A percentile compares a stretch with the other conserved stretches of the same genome.
Evolutionary conservation across 2,113 vertebrate species (phyloP).

Genomic region (Agapornis roseicollis): DNA sequence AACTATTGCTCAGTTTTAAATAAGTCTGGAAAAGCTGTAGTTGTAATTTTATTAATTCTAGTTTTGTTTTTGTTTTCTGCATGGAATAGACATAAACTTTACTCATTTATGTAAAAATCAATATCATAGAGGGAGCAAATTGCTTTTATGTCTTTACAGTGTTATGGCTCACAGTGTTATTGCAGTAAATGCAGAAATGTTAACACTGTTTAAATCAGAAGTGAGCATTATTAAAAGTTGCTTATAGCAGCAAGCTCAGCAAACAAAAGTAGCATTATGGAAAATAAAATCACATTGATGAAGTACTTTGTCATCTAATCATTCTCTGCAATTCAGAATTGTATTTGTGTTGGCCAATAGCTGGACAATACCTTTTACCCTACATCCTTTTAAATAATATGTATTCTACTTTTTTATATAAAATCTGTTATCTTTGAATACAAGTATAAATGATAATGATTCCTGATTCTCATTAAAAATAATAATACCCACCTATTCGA

Average conservation of each 20-base stretch:
- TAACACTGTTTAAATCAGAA: conserved; percentile 57
- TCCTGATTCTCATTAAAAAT: background rate
- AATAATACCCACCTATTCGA: background rate
- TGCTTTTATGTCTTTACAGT: conserved; percentile 33
- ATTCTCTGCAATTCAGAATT: conserved; percentile 31
- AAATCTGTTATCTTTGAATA: background rate
- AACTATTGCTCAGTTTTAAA: background rate
- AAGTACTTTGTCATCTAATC: conserved; percentile 12
- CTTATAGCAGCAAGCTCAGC: conserved; percentile 14
- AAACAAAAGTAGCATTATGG: background rate
- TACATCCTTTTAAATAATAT: background rate
- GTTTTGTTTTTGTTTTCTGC: conserved; percentile 5
- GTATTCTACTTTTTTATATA: background rate
- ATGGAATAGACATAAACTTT: conserved; percentile 21
- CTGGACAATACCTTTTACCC: background rate
- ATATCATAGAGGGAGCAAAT: conserved; percentile 58
- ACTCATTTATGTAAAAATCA: conserved; percentile 68
- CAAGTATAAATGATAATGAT: background rate
- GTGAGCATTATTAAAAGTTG: background rate
- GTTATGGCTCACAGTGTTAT: conserved; percentile 29
- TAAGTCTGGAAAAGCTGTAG: background rate
- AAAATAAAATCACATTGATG: conserved; percentile 12
- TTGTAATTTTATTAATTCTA: conserved; percentile 21
- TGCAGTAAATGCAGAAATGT: conserved; percentile 56
- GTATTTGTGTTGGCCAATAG: background rate